Base-by-base conservation (phyloP, 2,797 vertebrate genomes). In the Sebastes kiyomatsui region DNA sequence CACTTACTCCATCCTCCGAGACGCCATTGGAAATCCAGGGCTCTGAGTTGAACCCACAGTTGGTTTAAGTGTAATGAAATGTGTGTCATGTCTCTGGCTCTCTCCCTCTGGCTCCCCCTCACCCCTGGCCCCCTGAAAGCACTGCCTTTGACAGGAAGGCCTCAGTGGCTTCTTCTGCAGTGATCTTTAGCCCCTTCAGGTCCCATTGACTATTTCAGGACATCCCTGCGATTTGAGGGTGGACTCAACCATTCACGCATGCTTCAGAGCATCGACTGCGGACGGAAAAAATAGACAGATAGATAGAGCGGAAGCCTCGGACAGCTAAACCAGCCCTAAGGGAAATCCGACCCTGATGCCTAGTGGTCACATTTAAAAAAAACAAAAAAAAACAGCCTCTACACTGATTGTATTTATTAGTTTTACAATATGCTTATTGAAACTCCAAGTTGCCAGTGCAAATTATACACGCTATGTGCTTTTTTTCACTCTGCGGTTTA, bases 41-140 rank as follows among this genome's bases (percentile, higher is more conserved):
- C 89, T 93, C 81, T 56, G 80, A 93, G 91, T 91, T 92, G 92
- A 94, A 92, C 89, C 94, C 93, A 94, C 93, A 91, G 92, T 94
- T 94, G 94, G 91, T 93, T 93, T 93, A 93, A 93, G 89, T 90
- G 90, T 93, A 93, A 93, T 95, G 92, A 94, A 94, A 94, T 94
- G 94, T 94, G 93, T 93, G 93, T 93, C 93, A 93, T 93, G 94
- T 95, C 92, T 93, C 89, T 61, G 83, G 90, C 88, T 93, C 87
- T 66, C 90, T 90, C 93, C 91, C 92, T 83, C 90, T 85, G 85
- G 86, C 88, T 87, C 73, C 87, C 88, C 78, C 81, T 90, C 90
- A 88, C 91, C 90, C 89, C 88, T 85, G 85, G 77, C 86, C 88
- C 92, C 85, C 85, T 88, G 91, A 93, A 94, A 93, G 92, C 90